Conservation (phyloP, 2,888 invertebrate species). For the Stomorhina lunata region DNA sequence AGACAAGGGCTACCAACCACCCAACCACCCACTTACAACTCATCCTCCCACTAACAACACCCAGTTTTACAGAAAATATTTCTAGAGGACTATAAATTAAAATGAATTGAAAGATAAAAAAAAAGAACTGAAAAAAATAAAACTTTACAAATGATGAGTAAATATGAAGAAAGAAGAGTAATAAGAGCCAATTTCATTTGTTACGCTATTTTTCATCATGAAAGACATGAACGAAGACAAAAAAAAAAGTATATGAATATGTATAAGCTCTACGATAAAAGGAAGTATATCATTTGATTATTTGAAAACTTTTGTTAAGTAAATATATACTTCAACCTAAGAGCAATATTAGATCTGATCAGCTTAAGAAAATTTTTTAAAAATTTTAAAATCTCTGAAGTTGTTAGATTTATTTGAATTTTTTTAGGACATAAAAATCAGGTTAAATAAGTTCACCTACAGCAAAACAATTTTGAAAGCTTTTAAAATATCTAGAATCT, state of each 20-base stretch:
- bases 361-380: no score
- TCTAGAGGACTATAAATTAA: conserved; percentile 27
- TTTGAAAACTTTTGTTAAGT: conserved; percentile 30
- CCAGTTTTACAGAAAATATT: no score
- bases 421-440: no score
- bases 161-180: neutral
- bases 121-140: neutral
- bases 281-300: conserved; percentile 54
- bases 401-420: no score
- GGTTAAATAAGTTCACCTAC: no score
- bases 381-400: no score
- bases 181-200: conserved; percentile 54
- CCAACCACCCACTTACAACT: neutral
- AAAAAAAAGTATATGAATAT: conserved; percentile 13
- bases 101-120: conserved; percentile 7
- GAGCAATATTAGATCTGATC: no score
- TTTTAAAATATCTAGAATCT: no score
- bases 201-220: conserved; percentile 41
- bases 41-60: neutral
- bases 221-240: neutral
- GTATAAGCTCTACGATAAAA: conserved; percentile 15
- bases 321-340: no score
- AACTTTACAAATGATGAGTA: neutral
- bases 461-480: no score
- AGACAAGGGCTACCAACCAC: neutral